A percentile compares a stretch with the other conserved stretches of the same genome.
phyloP scores from a whole-genome alignment of 2,888 invertebrate genomes.

The Sarcophaga subvicina region DNA sequence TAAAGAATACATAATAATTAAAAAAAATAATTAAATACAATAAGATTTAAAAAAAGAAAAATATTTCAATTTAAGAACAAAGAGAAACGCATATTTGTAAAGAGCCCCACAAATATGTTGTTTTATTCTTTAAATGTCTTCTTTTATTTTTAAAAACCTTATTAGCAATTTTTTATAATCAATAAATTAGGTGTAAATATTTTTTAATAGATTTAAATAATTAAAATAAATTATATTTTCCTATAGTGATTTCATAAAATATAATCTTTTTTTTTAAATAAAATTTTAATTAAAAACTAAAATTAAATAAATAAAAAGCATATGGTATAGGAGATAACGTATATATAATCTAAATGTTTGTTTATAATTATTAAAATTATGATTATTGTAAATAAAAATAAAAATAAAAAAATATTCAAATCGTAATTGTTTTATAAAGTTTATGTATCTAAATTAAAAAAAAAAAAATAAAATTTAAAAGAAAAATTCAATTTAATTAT shows the following conservation, averaged over 20 bases:
- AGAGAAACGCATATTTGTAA: constrained; percentile 43
- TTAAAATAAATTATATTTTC: not conserved
- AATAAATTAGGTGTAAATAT: not conserved
- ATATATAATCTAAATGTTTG: no score
- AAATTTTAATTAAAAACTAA: no score
- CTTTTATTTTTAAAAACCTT: not conserved
- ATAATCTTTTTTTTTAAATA: no score
- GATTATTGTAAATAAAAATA: no score
- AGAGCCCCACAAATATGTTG: constrained; percentile 48
- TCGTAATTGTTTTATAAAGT: no score
- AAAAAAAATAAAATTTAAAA: no score
- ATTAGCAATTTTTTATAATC: not conserved
- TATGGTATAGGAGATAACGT: no score
- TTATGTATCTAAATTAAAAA: no score
- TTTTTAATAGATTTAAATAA: not conserved
- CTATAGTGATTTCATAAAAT: not conserved
- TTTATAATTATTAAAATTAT: no score
- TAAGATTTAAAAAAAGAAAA: not conserved
- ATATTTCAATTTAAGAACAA: not conserved
- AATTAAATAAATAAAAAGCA: no score
- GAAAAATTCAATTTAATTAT: no score
- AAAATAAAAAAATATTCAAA: no score
- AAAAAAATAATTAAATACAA: not conserved
- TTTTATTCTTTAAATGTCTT: constrained; percentile 3
- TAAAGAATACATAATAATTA: not conserved